Percentiles rank a stretch among this genome's conserved stretches.
Evolutionary conservation across 2,113 vertebrate genomes (phyloP).

Genomic region (Sprattus sprattus): DNA sequence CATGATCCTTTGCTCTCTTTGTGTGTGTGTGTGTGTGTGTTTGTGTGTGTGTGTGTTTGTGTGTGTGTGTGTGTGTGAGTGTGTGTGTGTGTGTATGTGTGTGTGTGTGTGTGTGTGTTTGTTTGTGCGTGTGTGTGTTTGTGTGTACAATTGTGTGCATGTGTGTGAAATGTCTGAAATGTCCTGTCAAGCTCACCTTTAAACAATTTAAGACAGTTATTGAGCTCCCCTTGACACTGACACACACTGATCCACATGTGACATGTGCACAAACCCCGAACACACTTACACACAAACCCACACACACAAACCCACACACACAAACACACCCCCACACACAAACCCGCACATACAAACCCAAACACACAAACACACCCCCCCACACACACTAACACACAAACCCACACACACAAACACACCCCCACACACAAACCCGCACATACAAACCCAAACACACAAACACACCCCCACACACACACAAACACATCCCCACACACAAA

Average conservation of each 20-base stretch:
- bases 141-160: neutral
- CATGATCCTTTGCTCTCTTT: neutral
- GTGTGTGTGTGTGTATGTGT: neutral
- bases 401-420: too few relatives aligned
- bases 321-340: too few relatives aligned
- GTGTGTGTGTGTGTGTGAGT: conserved; percentile 14
- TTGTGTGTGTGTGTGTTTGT: neutral
- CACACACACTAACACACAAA: too few relatives aligned
- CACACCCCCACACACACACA: too few relatives aligned
- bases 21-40: too few relatives aligned
- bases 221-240: neutral
- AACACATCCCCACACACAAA: too few relatives aligned
- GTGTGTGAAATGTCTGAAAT: neutral
- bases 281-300: neutral
- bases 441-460: too few relatives aligned
- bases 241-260: neutral
- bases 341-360: too few relatives aligned
- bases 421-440: too few relatives aligned
- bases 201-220: too few relatives aligned
- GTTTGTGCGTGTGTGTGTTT: conserved; percentile 10
- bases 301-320: conserved; percentile 18
- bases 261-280: neutral
- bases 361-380: too few relatives aligned
- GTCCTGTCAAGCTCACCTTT: neutral
- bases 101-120: neutral